phyloP scores from a whole-genome alignment of 1,140 invertebrate genomes.

The Listronotus bonariensis region DNA sequence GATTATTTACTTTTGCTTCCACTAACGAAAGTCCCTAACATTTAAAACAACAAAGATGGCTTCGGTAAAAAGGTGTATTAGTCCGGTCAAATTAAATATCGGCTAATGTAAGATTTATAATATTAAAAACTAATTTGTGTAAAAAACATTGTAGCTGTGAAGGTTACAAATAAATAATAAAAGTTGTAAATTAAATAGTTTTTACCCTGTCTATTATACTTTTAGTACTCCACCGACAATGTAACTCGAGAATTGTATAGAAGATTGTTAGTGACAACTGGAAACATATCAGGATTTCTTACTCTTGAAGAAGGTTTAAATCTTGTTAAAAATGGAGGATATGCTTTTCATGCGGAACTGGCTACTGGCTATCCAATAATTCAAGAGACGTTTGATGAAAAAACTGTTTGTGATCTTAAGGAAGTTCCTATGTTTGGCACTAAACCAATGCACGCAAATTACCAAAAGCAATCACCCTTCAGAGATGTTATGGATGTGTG shows the following conservation, averaged over 20 bases:
- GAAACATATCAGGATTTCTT: conserved; percentile 38
- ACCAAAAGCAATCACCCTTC: conserved; percentile 47
- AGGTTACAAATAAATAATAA: too few species aligned
- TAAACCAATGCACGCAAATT: conserved; percentile 43
- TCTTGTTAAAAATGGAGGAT: conserved; percentile 42
- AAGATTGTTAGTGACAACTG: neutral
- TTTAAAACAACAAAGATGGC: too few species aligned
- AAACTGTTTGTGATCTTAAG: conserved; percentile 47
- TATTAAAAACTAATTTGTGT: too few species aligned
- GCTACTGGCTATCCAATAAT: conserved; percentile 49
- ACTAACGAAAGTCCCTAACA: too few species aligned
- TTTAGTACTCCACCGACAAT: conserved; percentile 20
- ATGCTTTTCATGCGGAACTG: conserved; percentile 48
- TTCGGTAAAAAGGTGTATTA: too few species aligned
- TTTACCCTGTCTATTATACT: too few species aligned
- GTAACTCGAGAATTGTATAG: conserved; percentile 20
- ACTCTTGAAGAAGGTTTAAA: conserved; percentile 38
- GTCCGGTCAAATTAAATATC: too few species aligned
- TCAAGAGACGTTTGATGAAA: conserved; percentile 40
- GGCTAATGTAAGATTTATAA: too few species aligned
- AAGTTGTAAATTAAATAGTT: too few species aligned
- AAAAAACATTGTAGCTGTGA: too few species aligned
- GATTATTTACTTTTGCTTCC: too few species aligned
- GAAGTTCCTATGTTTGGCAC: conserved; percentile 46
- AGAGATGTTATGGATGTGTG: conserved; percentile 46